Conservation (phyloP, 2,888 invertebrate genomes). For the Lithophane semibrunnea region DNA sequence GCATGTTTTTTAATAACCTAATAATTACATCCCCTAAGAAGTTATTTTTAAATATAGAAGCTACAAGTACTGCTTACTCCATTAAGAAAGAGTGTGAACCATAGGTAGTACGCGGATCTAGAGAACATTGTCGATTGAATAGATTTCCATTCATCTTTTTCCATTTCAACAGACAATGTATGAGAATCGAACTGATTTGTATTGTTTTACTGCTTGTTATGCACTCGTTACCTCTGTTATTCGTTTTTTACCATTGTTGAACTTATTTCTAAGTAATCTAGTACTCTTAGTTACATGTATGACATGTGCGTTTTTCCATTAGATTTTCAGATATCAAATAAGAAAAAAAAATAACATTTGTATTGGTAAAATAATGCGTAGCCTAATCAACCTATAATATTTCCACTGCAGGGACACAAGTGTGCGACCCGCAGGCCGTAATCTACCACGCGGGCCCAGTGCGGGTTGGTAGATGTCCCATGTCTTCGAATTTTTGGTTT, state of each 20-base stretch:
- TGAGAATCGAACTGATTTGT: slow-evolving; percentile 52
- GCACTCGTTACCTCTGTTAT: slow-evolving; percentile 30
- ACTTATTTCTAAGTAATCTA: slow-evolving; percentile 13
- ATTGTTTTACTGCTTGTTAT: slow-evolving; percentile 34
- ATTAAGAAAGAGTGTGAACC: slow-evolving; percentile 17
- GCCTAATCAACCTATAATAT: too few species aligned
- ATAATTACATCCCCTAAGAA: too few species aligned
- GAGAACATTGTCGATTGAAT: slow-evolving; percentile 39
- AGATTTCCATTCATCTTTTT: slow-evolving; percentile 56
- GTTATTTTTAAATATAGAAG: slow-evolving; percentile 1
- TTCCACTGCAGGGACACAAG: too few species aligned
- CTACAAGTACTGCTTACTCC: slow-evolving; percentile 6
- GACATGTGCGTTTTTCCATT: background rate
- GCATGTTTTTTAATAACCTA: background rate
- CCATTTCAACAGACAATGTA: slow-evolving; percentile 50
- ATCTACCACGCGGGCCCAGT: too few species aligned
- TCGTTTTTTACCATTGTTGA: slow-evolving; percentile 28
- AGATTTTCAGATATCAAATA: background rate
- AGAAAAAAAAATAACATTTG: background rate
- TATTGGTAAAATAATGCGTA: background rate
- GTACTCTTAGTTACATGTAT: background rate
- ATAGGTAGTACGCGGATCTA: slow-evolving; percentile 35
- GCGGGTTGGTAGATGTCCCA: too few species aligned
- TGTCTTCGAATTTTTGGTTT: too few species aligned
- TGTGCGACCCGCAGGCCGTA: too few species aligned